Evolutionary conservation across 2,888 invertebrate species (phyloP).

Genomic region (Carabus problematicus): DNA sequence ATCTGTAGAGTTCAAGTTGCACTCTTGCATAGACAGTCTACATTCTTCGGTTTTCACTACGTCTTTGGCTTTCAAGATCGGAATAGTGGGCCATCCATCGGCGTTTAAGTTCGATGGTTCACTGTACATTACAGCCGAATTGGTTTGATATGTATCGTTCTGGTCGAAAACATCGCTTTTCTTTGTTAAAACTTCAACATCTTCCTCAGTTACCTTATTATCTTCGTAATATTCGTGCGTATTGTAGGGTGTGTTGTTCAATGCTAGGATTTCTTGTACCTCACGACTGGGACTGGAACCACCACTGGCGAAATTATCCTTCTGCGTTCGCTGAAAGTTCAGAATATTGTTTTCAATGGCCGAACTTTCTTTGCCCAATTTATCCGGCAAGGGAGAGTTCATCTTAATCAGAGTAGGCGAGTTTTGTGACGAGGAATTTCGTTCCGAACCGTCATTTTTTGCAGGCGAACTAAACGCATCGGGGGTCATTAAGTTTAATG

Average conservation of each 20-base stretch:
- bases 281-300: conserved; percentile 90
- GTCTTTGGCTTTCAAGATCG: conserved; percentile 56
- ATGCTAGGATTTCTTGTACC: conserved; percentile 85
- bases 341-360: conserved; percentile 43
- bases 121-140: conserved; percentile 26
- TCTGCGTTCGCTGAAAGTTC: conserved; percentile 49
- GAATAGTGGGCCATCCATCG: conserved; percentile 60
- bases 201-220: conserved; percentile 50
- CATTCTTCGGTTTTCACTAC: conserved; percentile 50
- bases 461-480: conserved; percentile 79
- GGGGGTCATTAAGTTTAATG: conserved; percentile 83
- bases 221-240: conserved; percentile 55
- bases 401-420: conserved; percentile 43
- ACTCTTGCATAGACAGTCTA: conserved; percentile 33
- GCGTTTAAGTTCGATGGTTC: conserved; percentile 46
- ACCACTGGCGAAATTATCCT: conserved; percentile 71
- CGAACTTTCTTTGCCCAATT: conserved; percentile 49
- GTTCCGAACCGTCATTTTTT: conserved; percentile 57
- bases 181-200: conserved; percentile 36
- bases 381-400: conserved; percentile 49
- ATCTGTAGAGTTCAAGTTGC: not conserved
- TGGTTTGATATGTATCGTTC: conserved; percentile 18
- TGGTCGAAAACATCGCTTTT: conserved; percentile 34
- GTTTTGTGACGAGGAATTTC: conserved; percentile 46
- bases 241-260: conserved; percentile 60